phyloP scores from a whole-genome alignment of 2,888 invertebrate species.

The Pseudoips prasinana region DNA sequence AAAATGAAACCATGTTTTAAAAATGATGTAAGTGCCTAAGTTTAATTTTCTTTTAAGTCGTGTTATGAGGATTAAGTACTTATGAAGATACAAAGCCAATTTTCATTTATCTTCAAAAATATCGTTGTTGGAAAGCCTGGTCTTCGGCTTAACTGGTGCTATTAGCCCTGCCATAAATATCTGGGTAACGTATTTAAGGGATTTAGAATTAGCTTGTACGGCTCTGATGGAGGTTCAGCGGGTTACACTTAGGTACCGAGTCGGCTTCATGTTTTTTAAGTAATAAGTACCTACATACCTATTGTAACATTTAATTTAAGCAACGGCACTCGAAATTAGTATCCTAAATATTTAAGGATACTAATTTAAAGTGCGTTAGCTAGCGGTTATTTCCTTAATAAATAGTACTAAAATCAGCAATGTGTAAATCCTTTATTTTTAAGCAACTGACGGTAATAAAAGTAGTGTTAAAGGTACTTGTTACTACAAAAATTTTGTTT shows the following conservation, averaged over 20 bases:
- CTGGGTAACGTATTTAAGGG: conserved; percentile 72
- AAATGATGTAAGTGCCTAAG: no score
- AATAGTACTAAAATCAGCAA: no score
- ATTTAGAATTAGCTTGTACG: conserved; percentile 71
- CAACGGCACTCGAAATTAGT: no score
- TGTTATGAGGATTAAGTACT: conserved; percentile 8
- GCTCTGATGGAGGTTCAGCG: conserved; percentile 69
- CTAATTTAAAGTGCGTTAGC: no score
- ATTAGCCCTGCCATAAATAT: conserved; percentile 77
- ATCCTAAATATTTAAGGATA: no score
- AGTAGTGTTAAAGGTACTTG: no score
- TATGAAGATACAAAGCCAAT: conserved; percentile 24
- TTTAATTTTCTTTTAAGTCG: conserved; percentile 1
- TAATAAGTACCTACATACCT: conserved; percentile 37
- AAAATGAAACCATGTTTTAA: no score
- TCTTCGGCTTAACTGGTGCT: conserved; percentile 63
- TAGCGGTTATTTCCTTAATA: no score
- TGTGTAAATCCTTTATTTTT: no score
- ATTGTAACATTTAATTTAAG: conserved; percentile 16
- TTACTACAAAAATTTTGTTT: no score
- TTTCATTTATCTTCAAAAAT: conserved; percentile 35
- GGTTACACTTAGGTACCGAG: conserved; percentile 48
- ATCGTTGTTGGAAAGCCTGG: conserved; percentile 47
- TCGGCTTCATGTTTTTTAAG: conserved; percentile 49
- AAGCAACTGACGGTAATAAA: no score